These are phyloP conservation scores for Tricholaema leucomelas DNA, from an alignment of 2,113 vertebrate genomes.

Conservation along the genomic window DNA sequence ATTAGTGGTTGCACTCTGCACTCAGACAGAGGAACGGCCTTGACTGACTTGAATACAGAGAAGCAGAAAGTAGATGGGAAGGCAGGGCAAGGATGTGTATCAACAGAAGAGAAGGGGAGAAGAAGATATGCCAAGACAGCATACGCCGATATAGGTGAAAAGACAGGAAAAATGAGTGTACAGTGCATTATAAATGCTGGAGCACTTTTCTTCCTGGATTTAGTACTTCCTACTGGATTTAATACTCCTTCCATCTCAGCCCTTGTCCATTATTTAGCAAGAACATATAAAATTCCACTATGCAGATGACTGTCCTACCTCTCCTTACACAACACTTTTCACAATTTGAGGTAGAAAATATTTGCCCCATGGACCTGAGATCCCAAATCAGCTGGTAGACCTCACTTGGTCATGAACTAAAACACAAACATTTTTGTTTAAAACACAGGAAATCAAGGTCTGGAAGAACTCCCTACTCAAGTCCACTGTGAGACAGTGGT, in stretches of 20 bases:
- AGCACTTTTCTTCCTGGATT: neutral
- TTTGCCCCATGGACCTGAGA: neutral
- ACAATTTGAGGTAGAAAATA: neutral
- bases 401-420: neutral
- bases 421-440: neutral
- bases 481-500: rapidly evolving
- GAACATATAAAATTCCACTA: rapidly evolving
- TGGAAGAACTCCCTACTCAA: neutral
- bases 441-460: neutral
- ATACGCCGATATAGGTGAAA: neutral
- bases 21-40: neutral
- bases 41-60: slow-evolving; percentile 5
- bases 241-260: neutral
- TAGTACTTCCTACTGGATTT: neutral
- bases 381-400: neutral
- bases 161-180: neutral
- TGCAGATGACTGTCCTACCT: rapidly evolving
- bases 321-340: neutral
- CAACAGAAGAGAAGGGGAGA: slow-evolving; percentile 27
- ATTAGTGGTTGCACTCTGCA: neutral
- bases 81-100: neutral
- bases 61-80: slow-evolving; percentile 23
- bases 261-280: neutral
- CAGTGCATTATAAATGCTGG: neutral
- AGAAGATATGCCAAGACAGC: neutral